Conservation (phyloP, 2,113 vertebrate species). For the Guaruba guarouba region DNA sequence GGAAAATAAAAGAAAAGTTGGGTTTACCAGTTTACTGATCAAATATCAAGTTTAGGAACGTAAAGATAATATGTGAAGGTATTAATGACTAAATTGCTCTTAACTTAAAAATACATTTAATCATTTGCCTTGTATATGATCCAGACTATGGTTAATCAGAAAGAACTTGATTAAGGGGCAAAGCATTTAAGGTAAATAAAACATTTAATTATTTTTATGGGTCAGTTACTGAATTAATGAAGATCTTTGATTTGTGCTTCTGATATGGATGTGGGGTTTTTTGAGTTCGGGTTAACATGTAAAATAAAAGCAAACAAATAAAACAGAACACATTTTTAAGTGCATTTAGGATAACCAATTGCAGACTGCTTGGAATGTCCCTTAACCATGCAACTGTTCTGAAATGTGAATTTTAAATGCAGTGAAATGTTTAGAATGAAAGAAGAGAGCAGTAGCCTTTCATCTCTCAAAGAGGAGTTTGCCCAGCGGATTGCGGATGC, state of each 20-base stretch:
- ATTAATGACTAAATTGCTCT: neutral
- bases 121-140: neutral
- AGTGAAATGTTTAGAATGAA: constrained; percentile 92
- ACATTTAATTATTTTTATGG: neutral
- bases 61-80: neutral
- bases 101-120: neutral
- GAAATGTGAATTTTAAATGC: constrained; percentile 53
- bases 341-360: neutral
- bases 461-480: constrained; percentile 94
- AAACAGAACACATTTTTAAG: neutral
- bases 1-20: neutral
- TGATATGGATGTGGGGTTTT: accelerated
- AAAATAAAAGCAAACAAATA: neutral
- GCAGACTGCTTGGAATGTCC: neutral
- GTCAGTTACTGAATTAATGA: neutral
- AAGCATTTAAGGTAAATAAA: neutral
- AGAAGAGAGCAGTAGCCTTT: constrained; percentile 90
- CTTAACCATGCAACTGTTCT: neutral
- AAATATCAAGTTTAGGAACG: neutral
- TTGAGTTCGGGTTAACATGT: neutral
- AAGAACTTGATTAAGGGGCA: neutral
- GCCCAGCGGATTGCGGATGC: constrained; percentile 95
- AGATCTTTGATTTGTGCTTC: neutral
- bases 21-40: neutral
- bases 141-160: neutral